A percentile compares a stretch with the other conserved stretches of the same genome.
phyloP scores from a whole-genome alignment of 2,797 vertebrate species.

The Falco biarmicus region DNA sequence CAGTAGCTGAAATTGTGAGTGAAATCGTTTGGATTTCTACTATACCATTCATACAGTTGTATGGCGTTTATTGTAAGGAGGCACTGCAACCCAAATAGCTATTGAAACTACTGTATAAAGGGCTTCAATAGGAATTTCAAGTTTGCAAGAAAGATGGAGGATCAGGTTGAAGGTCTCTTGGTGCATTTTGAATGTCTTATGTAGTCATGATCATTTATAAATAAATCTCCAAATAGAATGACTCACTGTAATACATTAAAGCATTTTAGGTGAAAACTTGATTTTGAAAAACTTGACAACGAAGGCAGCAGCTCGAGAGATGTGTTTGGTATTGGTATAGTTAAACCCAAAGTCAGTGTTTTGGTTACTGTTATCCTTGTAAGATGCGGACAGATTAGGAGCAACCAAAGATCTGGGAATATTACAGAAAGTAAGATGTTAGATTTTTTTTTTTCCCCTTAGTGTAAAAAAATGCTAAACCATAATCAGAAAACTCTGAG shows the following conservation, averaged over 20 bases:
- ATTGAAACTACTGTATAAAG: constrained; percentile 45
- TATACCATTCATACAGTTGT: constrained; percentile 41
- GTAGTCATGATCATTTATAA: background rate
- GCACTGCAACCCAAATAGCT: constrained; percentile 38
- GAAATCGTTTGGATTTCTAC: constrained; percentile 56
- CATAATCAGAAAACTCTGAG: background rate
- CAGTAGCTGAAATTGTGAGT: constrained; percentile 57
- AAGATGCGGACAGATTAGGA: background rate
- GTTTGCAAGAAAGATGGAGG: constrained; percentile 25
- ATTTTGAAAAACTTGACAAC: background rate
- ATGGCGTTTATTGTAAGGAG: constrained; percentile 48
- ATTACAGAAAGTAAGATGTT: background rate
- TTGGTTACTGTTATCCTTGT: background rate
- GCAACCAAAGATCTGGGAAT: background rate
- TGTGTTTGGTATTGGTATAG: background rate
- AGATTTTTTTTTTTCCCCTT: background rate
- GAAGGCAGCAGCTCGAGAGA: background rate
- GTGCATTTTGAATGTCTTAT: constrained; percentile 6
- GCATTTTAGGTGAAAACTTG: background rate
- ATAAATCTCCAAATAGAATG: background rate
- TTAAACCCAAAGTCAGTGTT: background rate
- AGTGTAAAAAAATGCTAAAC: background rate
- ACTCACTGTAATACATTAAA: background rate
- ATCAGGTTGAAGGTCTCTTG: constrained; percentile 6
- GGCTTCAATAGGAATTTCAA: constrained; percentile 27